Evolutionary conservation across 2,888 invertebrate genomes (phyloP), one percentile per base, ranked within the genome.

Genomic region (Chrysina gloriosa): DNA sequence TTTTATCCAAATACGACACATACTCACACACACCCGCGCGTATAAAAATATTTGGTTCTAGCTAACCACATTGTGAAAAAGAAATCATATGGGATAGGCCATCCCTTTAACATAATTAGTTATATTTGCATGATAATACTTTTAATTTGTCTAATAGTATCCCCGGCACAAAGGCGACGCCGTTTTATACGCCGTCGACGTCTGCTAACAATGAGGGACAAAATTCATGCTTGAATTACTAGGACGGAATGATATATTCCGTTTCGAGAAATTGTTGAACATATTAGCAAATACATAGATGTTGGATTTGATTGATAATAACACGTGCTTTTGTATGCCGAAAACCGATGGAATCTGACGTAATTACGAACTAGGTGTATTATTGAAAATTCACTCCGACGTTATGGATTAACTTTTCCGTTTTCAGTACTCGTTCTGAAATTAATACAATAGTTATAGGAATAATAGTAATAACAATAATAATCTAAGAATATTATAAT

Each of bases 251-350:
- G 67, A 67, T 67, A 50, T 67, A 47, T 67, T 67, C 61, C 58
- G 48, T 58, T 67, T 52, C 63, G 52, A 63, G 67, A 67, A 67
- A 63, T 67, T 67, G 52, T 67, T 67, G 50, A 63, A 67, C 63
- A 67, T 67, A 67, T 67, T 67, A 67, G 50, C 67, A 52, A 67
- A 50, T 50, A 34, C 34, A 65, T 42, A 50, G 67, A 67, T 45
- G 39, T 61, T 29, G 14, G 27, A 11, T 61, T 61, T 61, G 61
- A 61, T 45, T 61, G 61, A 61, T 61, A 61, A 61, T 61, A 61
- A 61, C 29, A 61, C 42, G 45, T 42, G 61, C 29, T 52, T 29
- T 52, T 42, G 42, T 16, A 14, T 42, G 14, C 16, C 19, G 19
- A 42, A 42, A 42, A 19, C 19, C 42, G 42, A 42, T 42, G 16